Percentiles rank a stretch among this genome's conserved stretches.
Evolutionary conservation across 2,797 vertebrate genomes (phyloP).

Genomic region (Numenius phaeopus): DNA sequence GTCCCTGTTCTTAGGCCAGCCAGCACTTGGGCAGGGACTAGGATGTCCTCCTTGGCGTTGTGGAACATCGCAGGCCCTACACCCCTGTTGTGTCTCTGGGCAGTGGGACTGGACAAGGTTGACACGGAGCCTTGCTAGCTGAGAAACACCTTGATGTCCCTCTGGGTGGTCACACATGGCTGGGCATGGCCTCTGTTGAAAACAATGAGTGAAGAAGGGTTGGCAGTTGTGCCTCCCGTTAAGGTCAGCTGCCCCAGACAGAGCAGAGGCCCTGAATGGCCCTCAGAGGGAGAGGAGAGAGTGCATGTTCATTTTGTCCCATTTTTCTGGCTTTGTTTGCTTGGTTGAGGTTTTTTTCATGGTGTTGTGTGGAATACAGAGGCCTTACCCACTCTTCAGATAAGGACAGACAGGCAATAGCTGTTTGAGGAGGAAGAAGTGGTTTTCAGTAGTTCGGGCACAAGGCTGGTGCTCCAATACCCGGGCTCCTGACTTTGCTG

Average conservation of each 20-base stretch:
- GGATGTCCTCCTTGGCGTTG: not conserved
- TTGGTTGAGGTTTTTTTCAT: not conserved
- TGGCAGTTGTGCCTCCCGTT: not conserved
- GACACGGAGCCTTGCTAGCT: not conserved
- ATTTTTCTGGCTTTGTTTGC: not conserved
- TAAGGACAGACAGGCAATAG: not conserved
- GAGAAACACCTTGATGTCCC: not conserved
- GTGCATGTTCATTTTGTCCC: not conserved
- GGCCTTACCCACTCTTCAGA: not conserved
- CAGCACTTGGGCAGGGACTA: not conserved
- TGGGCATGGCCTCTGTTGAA: not conserved
- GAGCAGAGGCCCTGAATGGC: not conserved
- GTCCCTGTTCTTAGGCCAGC: not conserved
- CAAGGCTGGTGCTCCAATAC: rapidly evolving
- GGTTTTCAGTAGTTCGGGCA: not conserved
- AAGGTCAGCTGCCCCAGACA: not conserved
- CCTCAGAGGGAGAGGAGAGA: not conserved
- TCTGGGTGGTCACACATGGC: not conserved
- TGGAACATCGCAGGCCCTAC: not conserved
- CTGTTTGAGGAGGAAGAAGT: not conserved
- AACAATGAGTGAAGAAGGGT: not conserved
- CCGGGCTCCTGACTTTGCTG: not conserved
- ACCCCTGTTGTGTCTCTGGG: not conserved
- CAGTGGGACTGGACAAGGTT: not conserved
- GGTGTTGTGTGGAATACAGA: not conserved